Conservation (phyloP, 1,140 invertebrate genomes). For the Hylyphantes graminicola region DNA sequence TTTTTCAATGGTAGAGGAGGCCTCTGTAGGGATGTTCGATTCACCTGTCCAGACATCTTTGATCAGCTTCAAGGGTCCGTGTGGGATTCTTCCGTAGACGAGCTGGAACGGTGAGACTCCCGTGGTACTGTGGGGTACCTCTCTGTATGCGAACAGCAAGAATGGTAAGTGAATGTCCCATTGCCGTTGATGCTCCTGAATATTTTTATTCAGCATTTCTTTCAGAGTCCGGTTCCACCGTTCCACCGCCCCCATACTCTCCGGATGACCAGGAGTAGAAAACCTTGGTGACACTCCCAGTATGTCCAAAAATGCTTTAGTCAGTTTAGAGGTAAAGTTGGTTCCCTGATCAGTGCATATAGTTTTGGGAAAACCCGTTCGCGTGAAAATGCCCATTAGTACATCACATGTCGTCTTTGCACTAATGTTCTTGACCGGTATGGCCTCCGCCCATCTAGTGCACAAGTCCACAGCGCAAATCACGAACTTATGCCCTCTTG, state of each 20-base stretch:
- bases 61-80: neutral
- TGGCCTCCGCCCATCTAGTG: constrained; percentile 3
- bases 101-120: neutral
- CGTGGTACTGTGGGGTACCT: neutral
- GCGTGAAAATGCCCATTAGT: neutral
- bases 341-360: constrained; percentile 5
- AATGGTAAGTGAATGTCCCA: neutral
- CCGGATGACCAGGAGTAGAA: neutral
- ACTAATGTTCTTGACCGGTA: too few species aligned
- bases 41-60: neutral
- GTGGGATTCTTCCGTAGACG: neutral
- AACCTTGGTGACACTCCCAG: neutral
- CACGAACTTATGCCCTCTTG: constrained; percentile 2
- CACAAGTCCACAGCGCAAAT: constrained; percentile 7
- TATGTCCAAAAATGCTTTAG: neutral
- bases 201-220: constrained; percentile 15
- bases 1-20: too few species aligned
- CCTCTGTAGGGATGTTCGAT: neutral
- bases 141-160: neutral
- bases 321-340: neutral
- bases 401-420: neutral
- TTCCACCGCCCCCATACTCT: neutral
- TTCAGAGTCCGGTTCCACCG: constrained; percentile 12
- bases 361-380: neutral
- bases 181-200: neutral